A percentile compares a stretch with the other conserved stretches of the same genome.
Conservation (phyloP, 2,113 vertebrate species). For the Ranitomeya imitator region DNA sequence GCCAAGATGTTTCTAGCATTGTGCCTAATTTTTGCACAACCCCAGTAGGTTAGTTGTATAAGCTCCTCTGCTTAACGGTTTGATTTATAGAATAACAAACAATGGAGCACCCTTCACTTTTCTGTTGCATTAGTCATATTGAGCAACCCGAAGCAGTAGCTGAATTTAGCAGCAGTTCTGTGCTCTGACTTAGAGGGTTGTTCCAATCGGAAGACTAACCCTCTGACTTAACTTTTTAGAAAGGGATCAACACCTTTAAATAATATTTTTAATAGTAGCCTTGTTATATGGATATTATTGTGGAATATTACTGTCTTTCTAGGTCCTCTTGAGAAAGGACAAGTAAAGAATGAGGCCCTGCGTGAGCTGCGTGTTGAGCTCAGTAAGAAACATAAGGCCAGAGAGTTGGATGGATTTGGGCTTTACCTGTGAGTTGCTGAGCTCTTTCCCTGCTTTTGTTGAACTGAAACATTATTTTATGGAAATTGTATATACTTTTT, state of each 20-base stretch:
- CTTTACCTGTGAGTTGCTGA: conserved; percentile 85
- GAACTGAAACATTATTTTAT: conserved; percentile 9
- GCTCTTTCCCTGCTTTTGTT: neutral
- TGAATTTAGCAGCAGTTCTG: no score
- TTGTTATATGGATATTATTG: neutral
- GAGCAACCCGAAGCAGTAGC: no score
- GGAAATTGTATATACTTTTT: neutral
- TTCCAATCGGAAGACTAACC: no score
- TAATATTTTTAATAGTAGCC: neutral
- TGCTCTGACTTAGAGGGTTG: no score
- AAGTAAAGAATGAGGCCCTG: conserved; percentile 95
- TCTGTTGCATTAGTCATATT: no score
- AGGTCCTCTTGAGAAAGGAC: conserved; percentile 97
- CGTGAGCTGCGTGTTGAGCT: conserved; percentile 93
- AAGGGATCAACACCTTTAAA: neutral
- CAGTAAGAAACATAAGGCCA: conserved; percentile 92
- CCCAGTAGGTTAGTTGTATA: no score
- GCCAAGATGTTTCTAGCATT: no score
- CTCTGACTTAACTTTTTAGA: no score
- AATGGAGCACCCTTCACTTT: no score
- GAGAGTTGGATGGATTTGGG: conserved; percentile 93
- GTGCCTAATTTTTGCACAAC: no score
- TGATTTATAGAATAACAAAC: no score
- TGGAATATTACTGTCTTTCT: neutral
- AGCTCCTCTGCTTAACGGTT: no score